Evolutionary conservation across 2,797 vertebrate genomes (phyloP), one percentile per base, ranked within the genome.

Genomic region (Loris lydekkerianus): DNA sequence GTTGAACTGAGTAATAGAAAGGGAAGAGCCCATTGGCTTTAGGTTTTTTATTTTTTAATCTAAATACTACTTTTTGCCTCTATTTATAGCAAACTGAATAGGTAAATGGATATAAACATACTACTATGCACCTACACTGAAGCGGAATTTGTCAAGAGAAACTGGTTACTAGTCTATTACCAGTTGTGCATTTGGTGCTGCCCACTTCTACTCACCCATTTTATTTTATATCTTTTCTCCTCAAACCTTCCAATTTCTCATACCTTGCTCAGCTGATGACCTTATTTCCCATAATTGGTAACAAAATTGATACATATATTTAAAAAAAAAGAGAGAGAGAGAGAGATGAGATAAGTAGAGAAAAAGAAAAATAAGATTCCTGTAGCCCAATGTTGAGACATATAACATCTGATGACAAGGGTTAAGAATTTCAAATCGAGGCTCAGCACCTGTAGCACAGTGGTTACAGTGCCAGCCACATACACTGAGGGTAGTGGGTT

Each of bases 391-490:
- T 81, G 67, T 84, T 20, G 80, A 40, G 40, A 76, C 11, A 78
- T 6, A 4, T 21, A 94, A 82, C 37, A 63, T 56, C 29, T 37
- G 21, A 82, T 70, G 18, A 60, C 8, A 7, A 89, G 15, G 23
- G 25, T 58, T 85, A 81, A 85, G 25, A 70, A 76, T 29, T 94
- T 91, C 87, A 88, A 58, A 37, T 2, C 58, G 27, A 91, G 49
- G 49, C 49, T 49, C 49, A 49, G 49, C 49, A 49, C 11, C 13
- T 49, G 13, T 49, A 49, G 11, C 49, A 49, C 13, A 49, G 49
- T 49, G 49, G 49, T 49, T 49, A 49, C 13, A 49, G 49, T 3
- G 11, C 49, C 49, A 49, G 49, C 49, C 49, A 49, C 3, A 14
- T 49, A 49, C 11, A 49, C 49, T 49, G 49, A 49, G 49, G 49